A percentile compares a stretch with the other conserved stretches of the same genome.
phyloP scores from a whole-genome alignment of 1,140 invertebrate species.

The Bombus cullumanus region DNA sequence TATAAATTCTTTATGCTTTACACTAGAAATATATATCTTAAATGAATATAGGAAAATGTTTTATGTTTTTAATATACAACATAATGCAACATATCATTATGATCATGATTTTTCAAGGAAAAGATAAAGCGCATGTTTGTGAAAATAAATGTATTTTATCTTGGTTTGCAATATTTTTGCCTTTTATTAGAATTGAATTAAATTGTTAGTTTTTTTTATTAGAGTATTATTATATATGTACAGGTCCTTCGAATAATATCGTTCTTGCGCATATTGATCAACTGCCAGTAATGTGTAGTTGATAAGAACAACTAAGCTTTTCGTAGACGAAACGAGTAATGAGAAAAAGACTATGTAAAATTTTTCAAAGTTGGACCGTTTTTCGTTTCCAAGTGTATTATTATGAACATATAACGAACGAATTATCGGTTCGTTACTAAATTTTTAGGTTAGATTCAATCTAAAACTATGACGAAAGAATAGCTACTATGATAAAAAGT shows the following conservation, averaged over 20 bases:
- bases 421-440: neutral
- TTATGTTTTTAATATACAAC: neutral
- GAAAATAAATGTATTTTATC: neutral
- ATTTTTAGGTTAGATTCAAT: conserved; percentile 55
- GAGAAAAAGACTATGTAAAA: neutral
- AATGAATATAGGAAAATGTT: neutral
- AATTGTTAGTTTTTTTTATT: conserved; percentile 17
- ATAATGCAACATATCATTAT: neutral
- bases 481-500: conserved; percentile 3
- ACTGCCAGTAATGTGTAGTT: conserved; percentile 19
- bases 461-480: conserved; percentile 44
- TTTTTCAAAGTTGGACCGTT: neutral
- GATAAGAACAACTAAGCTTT: neutral
- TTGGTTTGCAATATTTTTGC: neutral
- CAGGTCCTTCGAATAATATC: conserved; percentile 17
- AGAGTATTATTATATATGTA: conserved; percentile 24
- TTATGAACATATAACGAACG: neutral
- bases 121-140: neutral
- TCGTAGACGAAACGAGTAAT: neutral
- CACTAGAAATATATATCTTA: neutral
- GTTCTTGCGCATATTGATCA: conserved; percentile 52
- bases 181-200: neutral
- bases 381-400: neutral
- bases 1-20: neutral
- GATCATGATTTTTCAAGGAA: neutral